Evolutionary conservation across 2,888 invertebrate genomes (phyloP), one percentile per base, ranked within the genome.

Genomic region (Volucella inflata): DNA sequence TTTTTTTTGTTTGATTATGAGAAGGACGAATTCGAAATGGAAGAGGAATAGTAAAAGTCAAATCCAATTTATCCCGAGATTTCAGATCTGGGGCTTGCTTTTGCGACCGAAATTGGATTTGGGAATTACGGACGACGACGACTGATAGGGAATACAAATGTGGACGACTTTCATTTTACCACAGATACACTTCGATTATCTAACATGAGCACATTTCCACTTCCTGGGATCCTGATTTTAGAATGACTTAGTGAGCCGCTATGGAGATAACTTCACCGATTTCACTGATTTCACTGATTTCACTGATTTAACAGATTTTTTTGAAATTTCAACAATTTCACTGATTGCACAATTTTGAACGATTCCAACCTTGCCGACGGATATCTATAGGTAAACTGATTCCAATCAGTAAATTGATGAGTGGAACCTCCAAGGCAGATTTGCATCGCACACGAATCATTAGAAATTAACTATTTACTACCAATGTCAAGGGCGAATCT

Each of bases 381-480:
- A 51, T 68, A 72, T 64, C 76, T 42, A 51, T 68, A 16, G 72
- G 30, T 68, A 81, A 81, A 85, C 85, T 85, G 72, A 85, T 77
- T 76, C 53, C 57, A 76, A 81, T 85, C 72, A 71, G 48, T 67
- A 53, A 59, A 17, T 36, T 21, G 48, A 70, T 16, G 30, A 30
- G 42, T 59, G 60, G 44, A 65, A n/a, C 36, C 53, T 38, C 30
- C 51, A 42, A 30, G 36, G 62, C 40, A 48, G 11, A 77, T 67
- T 71, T 59, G 40, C 64, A 57, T 71, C 64, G 59, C 30, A 65
- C 53, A 30, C 44, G 21, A n/a, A 10, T 38, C 38, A 68, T 77
- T 62, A 77, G 38, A 67, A 10, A 21, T 9, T 2, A 59, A 57
- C 12, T 21, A n/a, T 38, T n/a, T 55, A 71, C 59, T 59, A 68